Base-by-base conservation (phyloP, 2,888 invertebrate species). In the Acanthosepion lycidas region DNA sequence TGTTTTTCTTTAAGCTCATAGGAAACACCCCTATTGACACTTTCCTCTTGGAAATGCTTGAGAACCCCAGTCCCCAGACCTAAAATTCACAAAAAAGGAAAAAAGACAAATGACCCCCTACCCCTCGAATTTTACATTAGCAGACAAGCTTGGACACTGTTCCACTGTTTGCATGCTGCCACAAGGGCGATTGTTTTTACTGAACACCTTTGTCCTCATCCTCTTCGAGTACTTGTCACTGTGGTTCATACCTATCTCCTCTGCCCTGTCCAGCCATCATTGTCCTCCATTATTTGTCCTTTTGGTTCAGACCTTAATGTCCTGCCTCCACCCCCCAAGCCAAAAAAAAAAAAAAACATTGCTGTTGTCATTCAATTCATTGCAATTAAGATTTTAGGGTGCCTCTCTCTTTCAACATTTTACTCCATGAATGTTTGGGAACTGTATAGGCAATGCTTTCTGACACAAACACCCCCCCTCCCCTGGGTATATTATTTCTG, bases 1-100 rank as follows among this genome's bases (percentile, higher is more conserved):
- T 99, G 96, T 99, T 99, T 98, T 99, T 99, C 98, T 99, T 99
- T 98, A 98, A 99, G 97, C 98, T 99, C 95, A 98, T 99, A 96
- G 98, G 99, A 91, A 99, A 99, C 96, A 98, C 98, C 95, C 98
- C 98, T 95, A 98, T 99, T 97, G 98, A 99, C 97, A 98, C 98
- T 94, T 99, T 99, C 96, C 97, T 97, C 26, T 96, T 97, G 96
- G 97, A 97, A 95, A 97, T 97, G 97, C 96, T 97, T 94, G 97
- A 97, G 95, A 96, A 96, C 8, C 97, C 97, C 23, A 96, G 95
- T 94, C 95, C 96, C n/a, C 94, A 95, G 18, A 95, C 95, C 49
- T 96, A 95, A 53, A 12, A 49, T n/a, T 33, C 33, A 12, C 33
- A 78, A n/a, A 78, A 0, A 23, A 23, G 78, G 28, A n/a, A 4